Conservation (phyloP, 2,888 invertebrate genomes). For the Tipula lateralis region DNA sequence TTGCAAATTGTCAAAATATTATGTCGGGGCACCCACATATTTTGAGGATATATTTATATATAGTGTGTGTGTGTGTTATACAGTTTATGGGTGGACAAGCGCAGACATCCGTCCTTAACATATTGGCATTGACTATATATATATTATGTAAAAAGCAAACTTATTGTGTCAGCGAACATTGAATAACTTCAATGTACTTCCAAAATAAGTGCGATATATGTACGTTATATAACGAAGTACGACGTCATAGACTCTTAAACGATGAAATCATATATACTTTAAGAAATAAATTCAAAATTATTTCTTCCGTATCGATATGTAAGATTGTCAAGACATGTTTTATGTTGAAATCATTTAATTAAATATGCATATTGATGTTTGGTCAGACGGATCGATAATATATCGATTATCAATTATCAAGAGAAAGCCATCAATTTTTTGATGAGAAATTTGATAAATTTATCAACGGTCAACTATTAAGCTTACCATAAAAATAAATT, state of each 20-base stretch:
- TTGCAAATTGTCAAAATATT: slow-evolving; percentile 19
- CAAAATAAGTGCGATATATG: neutral
- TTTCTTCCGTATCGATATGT: neutral
- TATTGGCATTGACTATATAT: neutral
- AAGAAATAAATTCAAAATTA: neutral
- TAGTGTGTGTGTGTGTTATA: neutral
- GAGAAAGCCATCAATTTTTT: neutral
- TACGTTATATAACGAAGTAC: neutral
- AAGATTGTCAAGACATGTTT: no score
- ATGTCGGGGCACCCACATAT: neutral
- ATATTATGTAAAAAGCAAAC: neutral
- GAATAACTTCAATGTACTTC: neutral
- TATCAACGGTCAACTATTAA: neutral
- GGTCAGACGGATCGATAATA: neutral
- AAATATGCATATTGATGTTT: neutral
- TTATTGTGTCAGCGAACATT: neutral
- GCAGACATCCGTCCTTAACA: neutral
- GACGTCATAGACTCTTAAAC: neutral
- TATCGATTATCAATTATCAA: neutral
- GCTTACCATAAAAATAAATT: neutral
- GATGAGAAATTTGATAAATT: neutral
- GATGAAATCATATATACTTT: neutral
- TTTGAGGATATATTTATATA: neutral
- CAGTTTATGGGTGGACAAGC: neutral
- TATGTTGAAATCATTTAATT: neutral